phyloP scores from a whole-genome alignment of 2,797 vertebrate species.

The Enteromius argenteus region DNA sequence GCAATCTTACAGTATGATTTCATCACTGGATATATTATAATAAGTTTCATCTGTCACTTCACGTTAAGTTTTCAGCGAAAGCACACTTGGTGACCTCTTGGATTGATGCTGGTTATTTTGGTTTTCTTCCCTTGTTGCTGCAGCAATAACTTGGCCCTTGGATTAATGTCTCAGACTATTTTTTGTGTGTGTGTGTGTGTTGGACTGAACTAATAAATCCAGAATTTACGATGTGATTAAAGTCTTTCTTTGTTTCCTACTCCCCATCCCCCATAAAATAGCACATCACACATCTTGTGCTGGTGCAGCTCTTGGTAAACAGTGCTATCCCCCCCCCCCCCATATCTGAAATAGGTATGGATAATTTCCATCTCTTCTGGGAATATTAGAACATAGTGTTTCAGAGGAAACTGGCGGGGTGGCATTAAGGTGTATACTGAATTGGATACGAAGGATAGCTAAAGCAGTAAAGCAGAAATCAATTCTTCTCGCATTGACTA shows the following conservation, averaged over 20 bases:
- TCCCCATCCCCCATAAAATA: conserved; percentile 8
- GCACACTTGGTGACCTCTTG: neutral
- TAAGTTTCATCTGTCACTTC: neutral
- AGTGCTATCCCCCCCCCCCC: conserved; percentile 9
- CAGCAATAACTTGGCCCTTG: conserved; percentile 12
- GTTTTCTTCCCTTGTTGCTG: neutral
- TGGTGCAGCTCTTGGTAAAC: conserved; percentile 49
- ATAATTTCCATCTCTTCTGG: conserved; percentile 64
- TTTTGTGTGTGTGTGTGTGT: neutral
- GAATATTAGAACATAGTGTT: conserved; percentile 61
- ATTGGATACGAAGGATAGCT: conserved; percentile 56
- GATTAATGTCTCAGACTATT: conserved; percentile 40
- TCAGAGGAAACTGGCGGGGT: conserved; percentile 59
- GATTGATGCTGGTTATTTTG: neutral
- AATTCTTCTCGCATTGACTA: conserved; percentile 44
- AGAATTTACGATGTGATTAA: conserved; percentile 47
- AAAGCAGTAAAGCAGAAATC: conserved; percentile 63
- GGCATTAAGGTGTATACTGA: conserved; percentile 63
- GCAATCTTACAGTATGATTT: conserved; percentile 7
- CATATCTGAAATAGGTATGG: conserved; percentile 50
- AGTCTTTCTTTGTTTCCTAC: conserved; percentile 20
- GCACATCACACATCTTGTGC: conserved; percentile 19
- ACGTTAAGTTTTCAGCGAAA: conserved; percentile 30
- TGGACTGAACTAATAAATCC: conserved; percentile 46
- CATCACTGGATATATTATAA: conserved; percentile 17